These are phyloP conservation scores for Glareola pratincola DNA, from an alignment of 2,113 vertebrate genomes.

Conservation along the genomic window DNA sequence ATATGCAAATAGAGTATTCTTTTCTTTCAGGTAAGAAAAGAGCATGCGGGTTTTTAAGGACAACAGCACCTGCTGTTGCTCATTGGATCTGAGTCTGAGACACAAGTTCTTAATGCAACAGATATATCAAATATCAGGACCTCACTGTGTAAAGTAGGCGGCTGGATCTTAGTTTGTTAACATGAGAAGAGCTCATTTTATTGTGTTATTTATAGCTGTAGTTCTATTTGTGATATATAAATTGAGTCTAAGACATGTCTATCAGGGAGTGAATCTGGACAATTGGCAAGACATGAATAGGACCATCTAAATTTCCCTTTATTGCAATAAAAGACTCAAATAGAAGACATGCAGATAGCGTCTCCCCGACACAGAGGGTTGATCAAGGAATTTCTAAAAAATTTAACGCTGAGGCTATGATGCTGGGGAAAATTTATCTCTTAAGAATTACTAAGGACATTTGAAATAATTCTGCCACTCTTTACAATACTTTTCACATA, in stretches of 20 bases:
- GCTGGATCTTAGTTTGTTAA: not conserved
- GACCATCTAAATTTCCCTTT: not conserved
- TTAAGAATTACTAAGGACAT: not conserved
- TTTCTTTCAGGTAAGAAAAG: not conserved
- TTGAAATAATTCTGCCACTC: not conserved
- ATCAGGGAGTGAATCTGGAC: not conserved
- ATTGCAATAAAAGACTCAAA: not conserved
- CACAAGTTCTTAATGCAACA: not conserved
- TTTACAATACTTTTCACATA: not conserved
- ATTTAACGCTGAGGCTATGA: not conserved
- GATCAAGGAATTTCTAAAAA: not conserved
- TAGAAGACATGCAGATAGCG: not conserved
- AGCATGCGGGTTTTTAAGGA: not conserved
- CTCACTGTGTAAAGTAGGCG: not conserved
- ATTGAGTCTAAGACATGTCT: not conserved
- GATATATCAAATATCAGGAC: not conserved
- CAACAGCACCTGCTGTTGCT: not conserved
- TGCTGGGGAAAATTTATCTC: not conserved
- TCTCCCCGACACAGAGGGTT: not conserved
- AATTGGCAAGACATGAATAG: not conserved
- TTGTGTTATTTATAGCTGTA: not conserved
- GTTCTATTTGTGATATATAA: not conserved
- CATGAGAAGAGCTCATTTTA: not conserved
- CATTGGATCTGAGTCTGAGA: not conserved
- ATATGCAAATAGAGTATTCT: not conserved